These are phyloP conservation scores for Abrostola triplasia DNA, from an alignment of 2,888 invertebrate species.

Conservation along the genomic window DNA sequence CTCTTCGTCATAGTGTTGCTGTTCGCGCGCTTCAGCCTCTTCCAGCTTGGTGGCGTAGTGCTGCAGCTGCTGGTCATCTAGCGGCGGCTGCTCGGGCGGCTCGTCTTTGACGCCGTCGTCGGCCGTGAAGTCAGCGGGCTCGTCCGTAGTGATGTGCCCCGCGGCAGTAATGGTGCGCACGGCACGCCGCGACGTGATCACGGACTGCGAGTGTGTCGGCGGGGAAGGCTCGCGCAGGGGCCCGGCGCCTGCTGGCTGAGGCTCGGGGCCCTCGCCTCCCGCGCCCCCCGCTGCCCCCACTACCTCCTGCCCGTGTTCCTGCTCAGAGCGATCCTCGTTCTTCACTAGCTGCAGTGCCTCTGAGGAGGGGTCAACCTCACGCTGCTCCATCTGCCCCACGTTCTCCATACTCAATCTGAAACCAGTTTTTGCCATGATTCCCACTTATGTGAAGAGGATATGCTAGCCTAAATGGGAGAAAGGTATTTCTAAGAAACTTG, in stretches of 20 bases:
- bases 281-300: slow-evolving; percentile 12
- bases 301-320: slow-evolving; percentile 34
- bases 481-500: slow-evolving; percentile 33
- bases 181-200: slow-evolving; percentile 88
- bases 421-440: slow-evolving; percentile 23
- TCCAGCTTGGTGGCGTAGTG: slow-evolving; percentile 72
- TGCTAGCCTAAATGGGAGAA: slow-evolving; percentile 36
- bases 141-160: slow-evolving; percentile 86
- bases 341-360: slow-evolving; percentile 84
- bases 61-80: slow-evolving; percentile 64
- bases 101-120: slow-evolving; percentile 82
- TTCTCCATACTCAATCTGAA: slow-evolving; percentile 68
- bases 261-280: slow-evolving; percentile 13
- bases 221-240: slow-evolving; percentile 47
- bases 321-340: slow-evolving; percentile 72
- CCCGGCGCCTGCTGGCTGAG: slow-evolving; percentile 20
- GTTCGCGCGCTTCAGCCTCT: slow-evolving; percentile 60
- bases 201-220: slow-evolving; percentile 79
- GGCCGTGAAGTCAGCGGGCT: slow-evolving; percentile 56
- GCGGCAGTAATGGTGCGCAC: slow-evolving; percentile 89
- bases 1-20: slow-evolving; percentile 77
- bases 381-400: slow-evolving; percentile 65
- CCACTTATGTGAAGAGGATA: slow-evolving; percentile 27
- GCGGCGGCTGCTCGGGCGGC: slow-evolving; percentile 69
- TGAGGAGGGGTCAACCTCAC: slow-evolving; percentile 59